phyloP scores from a whole-genome alignment of 2,113 vertebrate species.

The Macrotus californicus region DNA sequence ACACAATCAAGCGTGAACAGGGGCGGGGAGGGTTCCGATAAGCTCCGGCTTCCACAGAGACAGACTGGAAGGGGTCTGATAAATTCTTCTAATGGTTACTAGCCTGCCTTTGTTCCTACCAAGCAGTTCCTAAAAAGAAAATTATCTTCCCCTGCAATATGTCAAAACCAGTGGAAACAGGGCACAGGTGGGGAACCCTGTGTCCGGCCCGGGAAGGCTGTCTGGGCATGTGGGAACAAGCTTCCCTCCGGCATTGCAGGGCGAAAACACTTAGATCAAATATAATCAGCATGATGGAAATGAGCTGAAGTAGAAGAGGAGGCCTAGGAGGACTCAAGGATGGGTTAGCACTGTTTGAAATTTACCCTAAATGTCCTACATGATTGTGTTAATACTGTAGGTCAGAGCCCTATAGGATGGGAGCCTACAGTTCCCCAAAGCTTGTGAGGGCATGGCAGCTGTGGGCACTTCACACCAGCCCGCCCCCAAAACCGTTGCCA shows the following conservation, averaged over 20 bases:
- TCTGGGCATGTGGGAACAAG: not conserved
- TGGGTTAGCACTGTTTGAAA: constrained; percentile 32
- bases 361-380: constrained; percentile 15
- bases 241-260: constrained; percentile 33
- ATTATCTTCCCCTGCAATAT: constrained; percentile 39
- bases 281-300: constrained; percentile 30
- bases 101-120: constrained; percentile 39
- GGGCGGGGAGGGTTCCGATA: not conserved
- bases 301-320: not conserved
- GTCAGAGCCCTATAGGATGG: not conserved
- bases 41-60: not conserved
- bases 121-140: constrained; percentile 47
- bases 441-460: not conserved
- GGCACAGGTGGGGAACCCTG: constrained; percentile 25
- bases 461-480: not conserved
- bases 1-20: not conserved
- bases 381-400: constrained; percentile 6
- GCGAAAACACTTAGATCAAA: constrained; percentile 33
- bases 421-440: not conserved
- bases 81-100: constrained; percentile 18
- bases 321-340: not conserved
- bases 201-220: not conserved
- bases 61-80: not conserved
- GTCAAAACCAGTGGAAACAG: constrained; percentile 43
- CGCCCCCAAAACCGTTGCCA: not conserved